A percentile compares a stretch with the other conserved stretches of the same genome.
phyloP scores from a whole-genome alignment of 1,140 invertebrate genomes.

The Ceratina australensis region DNA sequence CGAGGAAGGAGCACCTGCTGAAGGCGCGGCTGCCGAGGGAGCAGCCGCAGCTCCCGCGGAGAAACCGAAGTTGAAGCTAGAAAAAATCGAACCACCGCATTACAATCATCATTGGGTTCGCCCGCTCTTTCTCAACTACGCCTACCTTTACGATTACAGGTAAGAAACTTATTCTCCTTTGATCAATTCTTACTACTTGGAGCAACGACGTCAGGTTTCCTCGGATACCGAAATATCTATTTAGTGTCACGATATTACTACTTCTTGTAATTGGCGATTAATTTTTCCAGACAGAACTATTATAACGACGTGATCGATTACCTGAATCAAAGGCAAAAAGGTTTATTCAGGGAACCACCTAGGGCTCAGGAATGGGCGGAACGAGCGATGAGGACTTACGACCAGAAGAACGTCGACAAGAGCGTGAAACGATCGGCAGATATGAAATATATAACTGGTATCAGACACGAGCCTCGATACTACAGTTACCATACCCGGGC shows the following conservation, averaged over 20 bases:
- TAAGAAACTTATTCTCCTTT: too few species aligned
- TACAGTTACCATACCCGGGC: slow-evolving; percentile 78
- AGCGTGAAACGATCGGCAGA: slow-evolving; percentile 73
- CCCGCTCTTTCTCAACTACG: slow-evolving; percentile 89
- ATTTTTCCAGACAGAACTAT: slow-evolving; percentile 83
- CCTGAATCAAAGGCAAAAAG: slow-evolving; percentile 86
- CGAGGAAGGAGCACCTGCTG: slow-evolving; percentile 51
- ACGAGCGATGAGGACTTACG: slow-evolving; percentile 86
- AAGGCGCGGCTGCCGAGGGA: slow-evolving; percentile 47
- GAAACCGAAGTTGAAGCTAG: slow-evolving; percentile 34
- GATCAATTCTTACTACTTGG: too few species aligned
- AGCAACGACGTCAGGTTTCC: too few species aligned
- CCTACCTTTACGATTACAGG: slow-evolving; percentile 90
- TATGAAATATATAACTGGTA: slow-evolving; percentile 73
- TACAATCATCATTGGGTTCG: slow-evolving; percentile 86
- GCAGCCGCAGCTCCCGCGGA: too few species aligned
- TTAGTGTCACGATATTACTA: too few species aligned
- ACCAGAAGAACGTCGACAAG: slow-evolving; percentile 75
- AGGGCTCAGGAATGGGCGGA: slow-evolving; percentile 90
- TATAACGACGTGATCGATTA: slow-evolving; percentile 91
- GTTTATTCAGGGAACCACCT: slow-evolving; percentile 85
- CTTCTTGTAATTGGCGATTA: not conserved
- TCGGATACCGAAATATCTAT: too few species aligned
- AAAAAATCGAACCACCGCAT: slow-evolving; percentile 78
- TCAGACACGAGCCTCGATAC: slow-evolving; percentile 69